Evolutionary conservation across 2,888 invertebrate genomes (phyloP).

Genomic region (Tridacna crocea): DNA sequence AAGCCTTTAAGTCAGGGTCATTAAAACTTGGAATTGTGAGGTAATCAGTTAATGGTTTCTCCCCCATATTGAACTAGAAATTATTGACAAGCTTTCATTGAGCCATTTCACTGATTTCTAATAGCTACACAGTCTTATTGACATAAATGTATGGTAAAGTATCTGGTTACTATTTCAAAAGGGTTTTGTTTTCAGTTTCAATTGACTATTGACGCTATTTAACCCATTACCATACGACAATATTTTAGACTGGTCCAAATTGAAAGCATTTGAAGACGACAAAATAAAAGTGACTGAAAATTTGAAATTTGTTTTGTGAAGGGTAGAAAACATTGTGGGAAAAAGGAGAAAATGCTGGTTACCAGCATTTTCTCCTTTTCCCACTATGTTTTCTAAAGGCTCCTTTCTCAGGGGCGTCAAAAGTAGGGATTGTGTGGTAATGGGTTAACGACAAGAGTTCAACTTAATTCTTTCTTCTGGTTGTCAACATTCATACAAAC

Average conservation of each 20-base stretch:
- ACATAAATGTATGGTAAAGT: not conserved
- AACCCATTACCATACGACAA: no score
- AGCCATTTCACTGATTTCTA: conserved; percentile 12
- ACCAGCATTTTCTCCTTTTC: not conserved
- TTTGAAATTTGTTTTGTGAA: no score
- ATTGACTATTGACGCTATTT: not conserved
- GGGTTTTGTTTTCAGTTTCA: conserved; percentile 12
- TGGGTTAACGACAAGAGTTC: no score
- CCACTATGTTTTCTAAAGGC: not conserved
- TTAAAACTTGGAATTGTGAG: no score
- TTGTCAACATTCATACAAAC: no score
- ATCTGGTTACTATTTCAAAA: conserved; percentile 16
- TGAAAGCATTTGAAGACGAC: no score
- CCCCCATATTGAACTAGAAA: not conserved
- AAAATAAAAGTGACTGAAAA: no score
- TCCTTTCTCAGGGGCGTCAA: no score
- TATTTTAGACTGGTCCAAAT: no score
- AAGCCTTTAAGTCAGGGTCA: no score
- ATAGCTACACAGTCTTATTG: not conserved
- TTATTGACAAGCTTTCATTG: not conserved
- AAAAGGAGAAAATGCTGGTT: conserved; percentile 1
- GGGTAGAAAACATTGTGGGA: conserved; percentile 10
- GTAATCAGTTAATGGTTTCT: not conserved
- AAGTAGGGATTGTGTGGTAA: no score
- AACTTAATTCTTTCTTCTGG: no score